Evolutionary conservation across 2,797 vertebrate species (phyloP), one percentile per base, ranked within the genome.

Genomic region (Danionella dracula): DNA sequence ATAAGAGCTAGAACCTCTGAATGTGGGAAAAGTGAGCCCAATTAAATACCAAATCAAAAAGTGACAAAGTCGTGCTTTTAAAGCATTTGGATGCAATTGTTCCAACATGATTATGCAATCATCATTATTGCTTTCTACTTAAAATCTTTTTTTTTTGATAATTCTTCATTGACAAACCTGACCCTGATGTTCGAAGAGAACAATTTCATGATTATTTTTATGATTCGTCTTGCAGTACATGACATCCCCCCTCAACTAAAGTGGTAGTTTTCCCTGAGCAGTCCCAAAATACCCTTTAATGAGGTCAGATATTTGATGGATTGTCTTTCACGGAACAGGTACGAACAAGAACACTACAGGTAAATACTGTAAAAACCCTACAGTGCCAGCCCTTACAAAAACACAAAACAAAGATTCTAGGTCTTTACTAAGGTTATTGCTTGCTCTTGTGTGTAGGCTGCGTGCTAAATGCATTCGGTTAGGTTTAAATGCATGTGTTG

Each of bases 261-360:
- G 63, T 57, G 44, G 59, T 15, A 32, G 38, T 63, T 57, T 68
- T 72, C 70, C 70, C 70, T 72, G 70, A 72, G 70, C 58, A 51
- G 59, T 68, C 61, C 57, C 64, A 66, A 41, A 61, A 72, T 62
- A 67, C 50, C 64, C 57, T 54, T 66, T 62, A 51, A 57, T 72
- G 70, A 72, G 70, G 70, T 72, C 65, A 68, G 66, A 68, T 63
- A 56, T 72, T 45, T 51, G 48, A 68, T 63, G 65, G 70, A 72
- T 72, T 72, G 70, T 72, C 70, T 72, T 72, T 72, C 70, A 72
- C 64, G 48, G 66, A 72, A 63, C 40, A 63, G 16, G 57, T 56
- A 55, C 50, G 23, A 57, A 57, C 64, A 57, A 51, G 56, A 56
- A 68, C 23, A 63, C 37, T 66, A 67, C 58, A 68, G 34, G 20